Evolutionary conservation across 2,113 vertebrate species (phyloP), one percentile per base, ranked within the genome.

Genomic region (Peromyscus californicus): DNA sequence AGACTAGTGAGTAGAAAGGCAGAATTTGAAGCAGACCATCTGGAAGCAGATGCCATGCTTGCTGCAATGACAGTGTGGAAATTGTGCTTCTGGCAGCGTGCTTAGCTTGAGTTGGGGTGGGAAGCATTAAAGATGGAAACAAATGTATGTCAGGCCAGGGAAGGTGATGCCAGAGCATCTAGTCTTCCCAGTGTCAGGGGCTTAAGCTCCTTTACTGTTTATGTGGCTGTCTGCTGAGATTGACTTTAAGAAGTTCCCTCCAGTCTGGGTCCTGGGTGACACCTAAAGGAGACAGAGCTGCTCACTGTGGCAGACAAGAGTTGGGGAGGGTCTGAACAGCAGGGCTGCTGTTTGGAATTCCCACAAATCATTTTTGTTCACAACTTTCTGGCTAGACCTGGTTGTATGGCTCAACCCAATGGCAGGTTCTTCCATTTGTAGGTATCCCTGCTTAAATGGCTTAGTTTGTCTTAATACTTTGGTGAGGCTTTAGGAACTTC

Each of bases 391-490:
- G 22, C n/a, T 48, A 87, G 39, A 39, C 13, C 7, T 86, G 33
- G 24, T 42, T 69, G 21, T 2, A 10, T 26, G 54, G 17, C 42
- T 91, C 17, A 89, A 86, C 24, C 9, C 31, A 57, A 22, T 7
- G 12, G 33, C 39, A 31, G 4, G 11, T 26, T 33, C 42, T 86
- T 67, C 33, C 6, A 78, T 79, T 33, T 45, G 48, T 59, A 48
- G 26, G 19, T 65, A 69, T 15, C 22, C n/a, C 92, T 26, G 8
- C 22, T 78, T 59, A 76, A 5, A 10, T 57, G 17, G 39, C 24
- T 45, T 70, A 65, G 42, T 5, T 86, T 83, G 54, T 80, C 95
- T 97, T 21, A 63, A 57, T 51, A 45, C 96, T 92, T 93, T 16
- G 1, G 26, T 59, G 89, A 91, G 29, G 12, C 9, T 93, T 33